phyloP scores from a whole-genome alignment of 2,113 vertebrate genomes.

The Rattus norvegicus region DNA sequence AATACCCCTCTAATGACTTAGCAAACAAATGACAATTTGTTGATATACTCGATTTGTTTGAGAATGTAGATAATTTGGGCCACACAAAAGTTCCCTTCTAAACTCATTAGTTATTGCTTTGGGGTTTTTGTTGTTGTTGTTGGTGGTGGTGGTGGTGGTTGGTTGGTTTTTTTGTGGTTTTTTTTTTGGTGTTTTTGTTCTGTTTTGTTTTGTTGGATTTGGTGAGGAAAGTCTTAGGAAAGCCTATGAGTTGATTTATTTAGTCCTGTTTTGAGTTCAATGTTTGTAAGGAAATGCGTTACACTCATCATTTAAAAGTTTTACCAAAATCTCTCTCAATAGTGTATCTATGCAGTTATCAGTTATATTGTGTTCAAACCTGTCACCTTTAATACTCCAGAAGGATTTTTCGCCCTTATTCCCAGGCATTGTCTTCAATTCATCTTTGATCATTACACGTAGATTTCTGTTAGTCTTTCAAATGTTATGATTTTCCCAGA shows the following conservation, averaged over 20 bases:
- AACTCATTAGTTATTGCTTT: conserved; percentile 12
- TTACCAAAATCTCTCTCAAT: conserved; percentile 18
- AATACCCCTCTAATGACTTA: conserved; percentile 28
- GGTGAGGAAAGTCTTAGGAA: conserved; percentile 7
- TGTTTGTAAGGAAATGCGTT: conserved; percentile 24
- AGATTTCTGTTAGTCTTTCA: conserved; percentile 35
- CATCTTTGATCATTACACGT: neutral
- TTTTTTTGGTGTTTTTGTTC: neutral
- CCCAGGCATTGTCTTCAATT: neutral
- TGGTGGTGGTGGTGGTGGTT: too few species aligned
- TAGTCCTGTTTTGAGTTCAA: conserved; percentile 14
- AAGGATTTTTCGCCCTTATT: neutral
- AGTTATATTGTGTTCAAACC: conserved; percentile 32
- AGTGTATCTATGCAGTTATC: neutral
- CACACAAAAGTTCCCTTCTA: neutral
- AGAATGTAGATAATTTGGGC: neutral
- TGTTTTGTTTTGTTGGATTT: conserved; percentile 39
- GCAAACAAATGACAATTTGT: neutral
- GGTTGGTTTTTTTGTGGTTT: neutral
- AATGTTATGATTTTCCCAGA: neutral
- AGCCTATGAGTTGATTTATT: neutral
- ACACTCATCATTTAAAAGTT: conserved; percentile 31
- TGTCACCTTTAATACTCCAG: conserved; percentile 47
- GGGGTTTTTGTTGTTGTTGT: too few species aligned
- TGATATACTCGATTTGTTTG: neutral